These are phyloP conservation scores for Tetrao urogallus DNA, from an alignment of 2,113 vertebrate species.

Conservation along the genomic window DNA sequence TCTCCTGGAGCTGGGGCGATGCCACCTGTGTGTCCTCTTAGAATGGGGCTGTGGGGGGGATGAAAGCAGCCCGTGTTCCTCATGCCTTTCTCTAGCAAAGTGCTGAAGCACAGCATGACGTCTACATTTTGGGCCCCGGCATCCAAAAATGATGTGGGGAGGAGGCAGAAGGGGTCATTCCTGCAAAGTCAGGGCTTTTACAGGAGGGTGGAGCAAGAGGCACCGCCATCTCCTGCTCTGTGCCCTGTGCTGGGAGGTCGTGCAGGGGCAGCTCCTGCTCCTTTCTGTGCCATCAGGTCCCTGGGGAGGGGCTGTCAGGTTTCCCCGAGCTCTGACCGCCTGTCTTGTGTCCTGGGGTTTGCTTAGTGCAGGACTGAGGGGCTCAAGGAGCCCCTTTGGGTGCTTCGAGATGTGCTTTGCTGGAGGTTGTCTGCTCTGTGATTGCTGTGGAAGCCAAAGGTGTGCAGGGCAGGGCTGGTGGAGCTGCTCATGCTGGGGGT, in stretches of 20 bases:
- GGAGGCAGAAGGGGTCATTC: background rate
- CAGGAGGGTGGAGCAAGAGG: background rate
- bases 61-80: background rate
- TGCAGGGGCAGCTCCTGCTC: background rate
- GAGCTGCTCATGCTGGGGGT: no score
- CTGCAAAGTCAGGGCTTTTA: background rate
- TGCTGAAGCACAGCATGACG: background rate
- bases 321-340: background rate
- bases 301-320: background rate
- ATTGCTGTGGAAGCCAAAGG: background rate
- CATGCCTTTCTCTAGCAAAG: background rate
- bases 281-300: background rate
- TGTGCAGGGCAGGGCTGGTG: fast-evolving
- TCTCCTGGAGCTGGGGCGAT: background rate
- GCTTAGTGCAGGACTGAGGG: background rate
- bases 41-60: no score
- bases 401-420: background rate
- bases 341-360: background rate
- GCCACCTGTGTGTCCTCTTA: fast-evolving
- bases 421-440: background rate
- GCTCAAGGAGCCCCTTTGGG: background rate
- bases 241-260: no score
- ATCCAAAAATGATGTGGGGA: background rate
- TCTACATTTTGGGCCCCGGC: background rate
- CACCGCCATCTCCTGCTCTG: background rate